A percentile compares a stretch with the other conserved stretches of the same genome.
phyloP scores from a whole-genome alignment of 2,797 vertebrate genomes.

The Xerus rutilus region DNA sequence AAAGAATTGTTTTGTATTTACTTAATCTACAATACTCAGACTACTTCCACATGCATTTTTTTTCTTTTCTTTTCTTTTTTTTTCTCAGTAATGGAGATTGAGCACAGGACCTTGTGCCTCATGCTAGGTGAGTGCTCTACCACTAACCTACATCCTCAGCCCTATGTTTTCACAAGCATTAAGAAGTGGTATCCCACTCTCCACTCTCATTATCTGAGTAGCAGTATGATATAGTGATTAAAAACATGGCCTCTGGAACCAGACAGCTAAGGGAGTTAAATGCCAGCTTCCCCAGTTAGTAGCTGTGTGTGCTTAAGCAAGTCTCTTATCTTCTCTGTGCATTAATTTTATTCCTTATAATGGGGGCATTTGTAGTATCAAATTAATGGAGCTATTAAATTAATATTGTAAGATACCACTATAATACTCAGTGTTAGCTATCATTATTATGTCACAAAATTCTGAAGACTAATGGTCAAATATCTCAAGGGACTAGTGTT shows the following conservation, averaged over 20 bases:
- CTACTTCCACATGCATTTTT: not conserved
- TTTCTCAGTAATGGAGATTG: not conserved
- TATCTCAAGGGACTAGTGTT: not conserved
- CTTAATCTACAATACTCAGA: not conserved
- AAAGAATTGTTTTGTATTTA: not conserved
- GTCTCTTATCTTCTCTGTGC: slow-evolving; percentile 4
- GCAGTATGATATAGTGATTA: not conserved
- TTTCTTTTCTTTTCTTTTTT: not conserved
- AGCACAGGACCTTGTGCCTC: no score
- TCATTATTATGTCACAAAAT: not conserved
- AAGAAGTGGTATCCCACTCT: not conserved
- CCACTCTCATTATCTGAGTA: not conserved
- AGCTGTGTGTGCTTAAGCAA: not conserved
- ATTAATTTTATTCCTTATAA: slow-evolving; percentile 11
- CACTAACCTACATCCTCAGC: not conserved
- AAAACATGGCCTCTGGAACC: not conserved
- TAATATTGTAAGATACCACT: not conserved
- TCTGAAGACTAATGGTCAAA: not conserved
- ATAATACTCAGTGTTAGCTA: not conserved
- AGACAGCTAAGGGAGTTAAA: not conserved
- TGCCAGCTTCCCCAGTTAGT: not conserved
- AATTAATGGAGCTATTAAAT: slow-evolving; percentile 29
- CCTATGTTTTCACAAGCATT: not conserved
- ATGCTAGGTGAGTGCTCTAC: not conserved
- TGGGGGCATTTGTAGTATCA: not conserved